Evolutionary conservation across 2,888 invertebrate genomes (phyloP).

Genomic region (Pandemis heparana): DNA sequence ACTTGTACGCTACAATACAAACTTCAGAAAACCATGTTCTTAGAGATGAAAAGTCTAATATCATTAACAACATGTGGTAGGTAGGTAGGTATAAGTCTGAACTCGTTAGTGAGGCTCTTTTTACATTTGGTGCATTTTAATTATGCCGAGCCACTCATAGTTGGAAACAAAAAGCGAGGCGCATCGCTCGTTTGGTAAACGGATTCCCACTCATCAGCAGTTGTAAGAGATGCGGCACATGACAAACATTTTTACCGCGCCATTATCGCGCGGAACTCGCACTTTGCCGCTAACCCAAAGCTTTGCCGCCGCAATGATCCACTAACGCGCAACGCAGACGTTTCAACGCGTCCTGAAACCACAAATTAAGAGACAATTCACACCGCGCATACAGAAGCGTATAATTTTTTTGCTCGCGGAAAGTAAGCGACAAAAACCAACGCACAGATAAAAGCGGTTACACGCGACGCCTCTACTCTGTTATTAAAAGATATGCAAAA

Average conservation of each 20-base stretch:
- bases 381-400: constrained; percentile 56
- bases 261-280: constrained; percentile 59
- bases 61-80: neutral
- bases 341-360: constrained; percentile 58
- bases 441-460: constrained; percentile 59
- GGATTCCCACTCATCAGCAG: constrained; percentile 40
- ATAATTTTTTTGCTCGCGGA: constrained; percentile 57
- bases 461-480: constrained; percentile 57
- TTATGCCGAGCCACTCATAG: constrained; percentile 33
- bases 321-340: constrained; percentile 56
- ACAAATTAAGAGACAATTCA: constrained; percentile 71
- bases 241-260: constrained; percentile 66
- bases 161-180: constrained; percentile 36
- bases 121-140: constrained; percentile 35
- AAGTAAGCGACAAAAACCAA: constrained; percentile 36
- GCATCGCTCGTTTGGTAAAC: constrained; percentile 40
- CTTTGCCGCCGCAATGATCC: constrained; percentile 70
- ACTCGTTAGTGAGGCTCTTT: constrained; percentile 31
- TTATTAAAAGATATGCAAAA: constrained; percentile 72
- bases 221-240: constrained; percentile 50
- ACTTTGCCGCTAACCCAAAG: constrained; percentile 65
- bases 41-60: constrained; percentile 29
- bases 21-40: constrained; percentile 23
- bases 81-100: constrained; percentile 7
- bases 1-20: constrained; percentile 25